Conservation (phyloP, 64 coral and sea anemone species). For the Platygyra sinensis region DNA sequence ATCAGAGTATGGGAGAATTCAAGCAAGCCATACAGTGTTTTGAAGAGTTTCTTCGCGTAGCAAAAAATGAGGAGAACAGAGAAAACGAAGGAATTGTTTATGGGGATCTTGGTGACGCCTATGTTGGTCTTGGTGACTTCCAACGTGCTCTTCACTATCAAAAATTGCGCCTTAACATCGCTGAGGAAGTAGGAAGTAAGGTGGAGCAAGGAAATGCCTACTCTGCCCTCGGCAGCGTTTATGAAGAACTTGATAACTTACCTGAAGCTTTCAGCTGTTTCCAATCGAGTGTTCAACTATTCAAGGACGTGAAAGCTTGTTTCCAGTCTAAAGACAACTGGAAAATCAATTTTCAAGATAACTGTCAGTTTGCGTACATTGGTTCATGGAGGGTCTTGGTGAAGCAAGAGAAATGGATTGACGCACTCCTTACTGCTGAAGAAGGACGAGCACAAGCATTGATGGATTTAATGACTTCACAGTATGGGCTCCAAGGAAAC, state of each 20-base stretch:
- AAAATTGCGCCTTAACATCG: not conserved
- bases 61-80: not conserved
- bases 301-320: not conserved
- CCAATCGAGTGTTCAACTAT: not conserved
- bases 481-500: not conserved
- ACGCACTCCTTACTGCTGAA: not conserved
- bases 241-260: not conserved
- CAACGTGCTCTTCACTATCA: not conserved
- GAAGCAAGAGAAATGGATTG: not conserved
- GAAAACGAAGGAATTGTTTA: conserved; percentile 9
- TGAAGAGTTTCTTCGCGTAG: not conserved
- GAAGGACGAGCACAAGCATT: not conserved
- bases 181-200: conserved; percentile 3
- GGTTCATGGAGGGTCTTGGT: not conserved
- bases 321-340: not conserved
- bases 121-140: not conserved
- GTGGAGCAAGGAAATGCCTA: not conserved
- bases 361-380: not conserved
- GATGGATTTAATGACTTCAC: not conserved
- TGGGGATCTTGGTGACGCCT: not conserved
- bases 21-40: conserved; percentile 11
- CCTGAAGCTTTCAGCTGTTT: not conserved
- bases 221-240: not conserved
- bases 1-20: not conserved
- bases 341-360: not conserved